Base-by-base conservation (phyloP, 2,113 vertebrate species). In the Leucoraja erinaceus region DNA sequence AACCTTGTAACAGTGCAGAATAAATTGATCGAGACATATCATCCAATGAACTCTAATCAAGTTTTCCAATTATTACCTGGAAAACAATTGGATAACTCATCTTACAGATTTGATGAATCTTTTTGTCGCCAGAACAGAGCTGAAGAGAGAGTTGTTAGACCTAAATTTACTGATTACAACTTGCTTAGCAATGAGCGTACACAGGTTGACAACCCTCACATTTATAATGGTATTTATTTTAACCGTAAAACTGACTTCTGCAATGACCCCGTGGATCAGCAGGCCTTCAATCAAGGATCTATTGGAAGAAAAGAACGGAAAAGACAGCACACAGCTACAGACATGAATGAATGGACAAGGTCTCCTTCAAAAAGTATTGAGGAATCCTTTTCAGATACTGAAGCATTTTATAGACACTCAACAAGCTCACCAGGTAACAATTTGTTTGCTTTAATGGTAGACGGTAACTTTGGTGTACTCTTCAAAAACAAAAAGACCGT, bases 351-450 rank as follows among this genome's bases (percentile, higher is more conserved):
- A 4, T 91, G 90, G 90, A 91, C 38, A 72, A 12, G 33, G 68
- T 72, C 66, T 72, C 66, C 68, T 72, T 47, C 68, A 72, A 54
- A 68, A 1, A 54, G 8, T 16, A 70, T 72, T 0, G 90, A 91
- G 8, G 90, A 72, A 91, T 25, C 31, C 72, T 72, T 91, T 54
- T 25, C 90, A 72, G 68, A 91, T 72, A 91, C 68, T 72, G 38
- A 68, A 54, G 33, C 33, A 74, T 91, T 91, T 74, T 91, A 72
- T 70, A 72, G 38, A 6, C 59, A 47, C 20, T 47, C 90, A 72
- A 22, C 90, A 91, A 91, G 22, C 72, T 91, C 90, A 28, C 10
- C 38, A 91, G 90, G 90, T 91, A 91, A 91, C 4, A 28, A 74
- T 72, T 68, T 33, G 38, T 70, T 70, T 63, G 11, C 83, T 63